phyloP scores from a whole-genome alignment of 2,113 vertebrate species.

The Daubentonia madagascariensis region DNA sequence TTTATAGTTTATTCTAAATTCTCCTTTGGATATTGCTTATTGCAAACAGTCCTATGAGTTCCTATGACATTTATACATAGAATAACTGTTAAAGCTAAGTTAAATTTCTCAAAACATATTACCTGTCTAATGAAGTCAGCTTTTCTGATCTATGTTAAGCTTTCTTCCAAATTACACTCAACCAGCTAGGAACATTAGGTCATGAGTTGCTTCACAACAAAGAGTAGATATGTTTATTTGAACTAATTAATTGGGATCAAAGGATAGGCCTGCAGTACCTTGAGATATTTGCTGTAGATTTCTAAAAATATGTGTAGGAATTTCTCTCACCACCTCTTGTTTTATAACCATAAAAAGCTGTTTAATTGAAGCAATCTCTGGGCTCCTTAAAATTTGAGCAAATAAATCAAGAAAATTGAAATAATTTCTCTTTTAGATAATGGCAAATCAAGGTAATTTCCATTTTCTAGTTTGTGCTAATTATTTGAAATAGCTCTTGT shows the following conservation, averaged over 20 bases:
- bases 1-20: slow-evolving; percentile 51
- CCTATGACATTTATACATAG: background rate
- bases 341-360: background rate
- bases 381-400: background rate
- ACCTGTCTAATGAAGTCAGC: background rate
- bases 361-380: background rate
- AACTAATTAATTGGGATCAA: background rate
- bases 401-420: background rate
- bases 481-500: slow-evolving; percentile 1
- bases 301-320: background rate
- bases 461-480: background rate
- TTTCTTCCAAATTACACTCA: background rate
- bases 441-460: slow-evolving; percentile 9
- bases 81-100: slow-evolving; percentile 4
- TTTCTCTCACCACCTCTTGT: background rate
- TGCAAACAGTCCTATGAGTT: slow-evolving; percentile 5
- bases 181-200: background rate
- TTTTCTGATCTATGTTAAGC: background rate
- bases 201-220: background rate
- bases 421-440: slow-evolving; percentile 12
- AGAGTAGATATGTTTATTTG: background rate
- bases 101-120: slow-evolving; percentile 27
- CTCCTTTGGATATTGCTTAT: background rate
- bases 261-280: background rate
- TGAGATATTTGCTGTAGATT: background rate